Evolutionary conservation across 1,140 invertebrate genomes (phyloP), one percentile per base, ranked within the genome.

Genomic region (Scaptomyza graminum): DNA sequence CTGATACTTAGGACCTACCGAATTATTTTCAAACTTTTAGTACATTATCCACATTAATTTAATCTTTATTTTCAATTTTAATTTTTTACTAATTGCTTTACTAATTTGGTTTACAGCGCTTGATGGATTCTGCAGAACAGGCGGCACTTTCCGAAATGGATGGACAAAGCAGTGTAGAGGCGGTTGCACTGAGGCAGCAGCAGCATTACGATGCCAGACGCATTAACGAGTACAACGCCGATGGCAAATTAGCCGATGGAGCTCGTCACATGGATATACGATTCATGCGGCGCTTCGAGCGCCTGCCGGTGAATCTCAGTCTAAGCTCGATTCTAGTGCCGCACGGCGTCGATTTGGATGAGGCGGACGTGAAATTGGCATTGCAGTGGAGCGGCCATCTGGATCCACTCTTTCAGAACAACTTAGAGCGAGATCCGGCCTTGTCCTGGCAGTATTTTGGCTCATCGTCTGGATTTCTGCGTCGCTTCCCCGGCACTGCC

Each of bases 371-470:
- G 12, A 93, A 96, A 65, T 96, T 97, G 88, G 96, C 96, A 22
- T 95, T 99, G 82, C 95, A 96, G 85, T 99, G 98, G 98, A 98
- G 97, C 41, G 95, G 96, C 71, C 95, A 96, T 75, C 93, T 99
- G 80, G 97, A 98, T 92, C 95, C 96, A 39, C 93, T 97, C 54
- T 99, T 99, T 92, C 94, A 95, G 70, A 96, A 97, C 90, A 99
- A 99, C 93, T 97, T 97, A 82, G 96, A 98, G 90, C 95, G 95
- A 79, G 97, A 99, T 93, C 95, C 97, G 0, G 95, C 96, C 0
- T 93, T 99, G 5, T 96, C 97, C 15, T 99, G 97, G 98, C 98
- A 99, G 92, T 99, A 98, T 93, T 99, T 98, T 92, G 98, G 98
- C 55, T 98, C 97, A 54, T 96, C 96, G 39, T 94, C 95, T 1